Evolutionary conservation across 2,797 vertebrate genomes (phyloP).

Genomic region (Pagetopsis macropterus): DNA sequence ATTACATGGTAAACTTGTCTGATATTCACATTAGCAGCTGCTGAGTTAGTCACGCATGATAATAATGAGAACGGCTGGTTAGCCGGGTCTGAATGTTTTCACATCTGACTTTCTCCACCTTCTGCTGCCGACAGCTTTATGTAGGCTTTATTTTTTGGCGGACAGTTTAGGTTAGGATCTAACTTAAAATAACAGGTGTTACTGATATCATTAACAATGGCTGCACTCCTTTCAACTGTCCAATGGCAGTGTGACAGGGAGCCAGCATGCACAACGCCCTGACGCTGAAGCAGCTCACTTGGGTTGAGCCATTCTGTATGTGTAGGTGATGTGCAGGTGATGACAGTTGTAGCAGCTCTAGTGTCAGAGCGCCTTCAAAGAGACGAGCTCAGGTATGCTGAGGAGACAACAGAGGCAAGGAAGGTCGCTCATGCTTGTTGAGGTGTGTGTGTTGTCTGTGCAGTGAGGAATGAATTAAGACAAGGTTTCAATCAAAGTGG

Average conservation of each 20-base stretch:
- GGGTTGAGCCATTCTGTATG: not conserved
- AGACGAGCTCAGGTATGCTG: slow-evolving; percentile 51
- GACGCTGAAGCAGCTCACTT: not conserved
- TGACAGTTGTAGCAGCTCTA: slow-evolving; percentile 41
- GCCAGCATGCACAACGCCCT: not conserved
- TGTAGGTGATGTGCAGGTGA: slow-evolving; percentile 48
- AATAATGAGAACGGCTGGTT: slow-evolving; percentile 10
- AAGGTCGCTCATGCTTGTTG: slow-evolving; percentile 41
- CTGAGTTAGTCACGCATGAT: not conserved
- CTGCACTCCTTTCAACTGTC: not conserved
- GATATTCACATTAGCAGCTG: not conserved
- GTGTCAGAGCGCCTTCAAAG: slow-evolving; percentile 52
- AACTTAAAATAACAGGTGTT: slow-evolving; percentile 23
- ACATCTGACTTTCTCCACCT: slow-evolving; percentile 19
- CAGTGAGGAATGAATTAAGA: slow-evolving; percentile 40
- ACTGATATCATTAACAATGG: not conserved
- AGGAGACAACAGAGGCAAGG: slow-evolving; percentile 52
- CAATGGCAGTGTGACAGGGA: slow-evolving; percentile 5
- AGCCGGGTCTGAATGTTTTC: slow-evolving; percentile 24
- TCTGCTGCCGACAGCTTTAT: slow-evolving; percentile 30
- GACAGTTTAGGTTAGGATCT: slow-evolving; percentile 11
- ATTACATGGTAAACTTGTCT: not conserved
- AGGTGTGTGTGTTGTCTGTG: slow-evolving; percentile 20
- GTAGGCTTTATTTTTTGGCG: slow-evolving; percentile 7
- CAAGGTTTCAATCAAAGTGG: slow-evolving; percentile 28